Evolutionary conservation across 1,140 invertebrate species (phyloP), one percentile per base, ranked within the genome.

Genomic region (Orussus abietinus): DNA sequence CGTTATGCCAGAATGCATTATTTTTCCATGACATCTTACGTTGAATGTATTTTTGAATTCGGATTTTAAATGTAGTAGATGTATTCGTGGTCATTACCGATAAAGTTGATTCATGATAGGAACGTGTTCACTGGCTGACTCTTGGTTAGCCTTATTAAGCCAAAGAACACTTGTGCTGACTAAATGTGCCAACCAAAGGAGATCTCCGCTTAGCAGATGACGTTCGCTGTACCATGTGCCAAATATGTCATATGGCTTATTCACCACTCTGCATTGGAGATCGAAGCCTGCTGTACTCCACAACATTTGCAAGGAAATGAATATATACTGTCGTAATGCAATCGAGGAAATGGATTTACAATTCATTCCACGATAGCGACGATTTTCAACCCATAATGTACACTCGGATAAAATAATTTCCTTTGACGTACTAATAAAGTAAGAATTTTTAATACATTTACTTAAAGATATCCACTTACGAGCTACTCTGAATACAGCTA

Each of bases 231-330:
- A 92, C 90, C 90, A 93, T 25, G 87, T 86, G 11, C 90, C 90
- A 73, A 92, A 92, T 50, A 92, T 86, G 67, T 92, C 89, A 58
- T 90, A 92, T 0, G 90, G 90, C 48, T 90, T 89, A 72, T 91
- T 92, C 14, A 82, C 77, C 4, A 92, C 84, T 38, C 88, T 75
- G 55, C 88, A 90, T 57, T 90, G 85, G 7, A 92, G 72, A 53
- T 82, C 68, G 58, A 89, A 90, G 11, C 77, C 77, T 64, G 78
- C 83, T 81, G 48, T 34, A 66, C 62, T 47, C 39, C 42, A 45
- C 46, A 37, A n/a, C n/a, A n/a, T n/a, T n/a, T n/a, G n/a, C n/a
- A n/a, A n/a, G n/a, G n/a, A n/a, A n/a, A n/a, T n/a, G n/a, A n/a
- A n/a, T n/a, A n/a, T n/a, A n/a, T n/a, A n/a, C n/a, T n/a, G n/a